Percentiles rank a stretch among this genome's conserved stretches.
These are phyloP conservation scores for Drosophila anomelani DNA, from an alignment of 2,888 invertebrate genomes.

Conservation along the genomic window DNA sequence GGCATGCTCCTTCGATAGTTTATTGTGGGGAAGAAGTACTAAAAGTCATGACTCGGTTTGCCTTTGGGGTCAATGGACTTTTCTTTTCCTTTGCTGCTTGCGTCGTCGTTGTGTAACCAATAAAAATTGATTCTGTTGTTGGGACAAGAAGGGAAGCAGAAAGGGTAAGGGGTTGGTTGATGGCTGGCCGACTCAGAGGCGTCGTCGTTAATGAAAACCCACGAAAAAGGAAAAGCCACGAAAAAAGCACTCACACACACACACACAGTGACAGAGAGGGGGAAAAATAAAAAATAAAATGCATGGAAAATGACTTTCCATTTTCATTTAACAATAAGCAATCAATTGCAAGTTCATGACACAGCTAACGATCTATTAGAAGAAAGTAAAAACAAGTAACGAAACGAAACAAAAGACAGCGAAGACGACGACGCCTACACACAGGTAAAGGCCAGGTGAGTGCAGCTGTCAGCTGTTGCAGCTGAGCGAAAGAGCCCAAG, in stretches of 20 bases:
- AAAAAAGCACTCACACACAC: constrained; percentile 17
- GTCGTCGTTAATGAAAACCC: constrained; percentile 34
- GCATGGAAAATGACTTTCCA: constrained; percentile 76
- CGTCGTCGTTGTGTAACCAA: constrained; percentile 74
- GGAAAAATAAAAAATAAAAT: constrained; percentile 29
- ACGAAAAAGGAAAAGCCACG: constrained; percentile 33
- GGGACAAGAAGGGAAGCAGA: constrained; percentile 1
- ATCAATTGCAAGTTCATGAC: constrained; percentile 79
- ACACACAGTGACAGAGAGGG: neutral
- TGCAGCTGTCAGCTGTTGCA: constrained; percentile 74
- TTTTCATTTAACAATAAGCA: constrained; percentile 80
- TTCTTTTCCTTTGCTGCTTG: constrained; percentile 50
- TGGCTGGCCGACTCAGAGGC: neutral
- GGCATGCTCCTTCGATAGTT: constrained; percentile 2
- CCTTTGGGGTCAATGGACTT: constrained; percentile 66
- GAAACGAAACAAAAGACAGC: constrained; percentile 55
- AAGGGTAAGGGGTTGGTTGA: constrained; percentile 2
- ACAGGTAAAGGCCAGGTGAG: constrained; percentile 50
- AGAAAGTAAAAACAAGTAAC: constrained; percentile 77
- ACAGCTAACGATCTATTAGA: constrained; percentile 79
- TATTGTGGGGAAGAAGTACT: constrained; percentile 62
- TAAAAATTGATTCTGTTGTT: constrained; percentile 74
- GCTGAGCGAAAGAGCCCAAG: constrained; percentile 51
- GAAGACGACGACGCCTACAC: constrained; percentile 51
- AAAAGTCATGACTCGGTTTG: constrained; percentile 65